These are phyloP conservation scores for Callospermophilus lateralis DNA, from an alignment of 2,113 vertebrate genomes.

Conservation along the genomic window DNA sequence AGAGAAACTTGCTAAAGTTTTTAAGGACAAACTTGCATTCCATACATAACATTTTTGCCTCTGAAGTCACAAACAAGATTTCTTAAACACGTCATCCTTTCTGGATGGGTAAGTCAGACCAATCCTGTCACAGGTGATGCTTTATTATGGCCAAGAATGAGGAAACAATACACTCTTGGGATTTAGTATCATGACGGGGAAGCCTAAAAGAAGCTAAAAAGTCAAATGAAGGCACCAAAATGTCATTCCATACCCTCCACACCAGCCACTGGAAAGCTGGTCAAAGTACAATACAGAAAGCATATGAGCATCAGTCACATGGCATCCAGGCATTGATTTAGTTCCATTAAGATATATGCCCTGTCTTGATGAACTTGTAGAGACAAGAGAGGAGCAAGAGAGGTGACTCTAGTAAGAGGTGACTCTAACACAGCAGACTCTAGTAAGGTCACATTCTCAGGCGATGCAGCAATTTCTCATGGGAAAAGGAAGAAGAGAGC, in stretches of 20 bases:
- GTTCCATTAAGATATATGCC: neutral
- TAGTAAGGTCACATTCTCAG: neutral
- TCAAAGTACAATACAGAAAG: neutral
- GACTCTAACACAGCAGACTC: neutral
- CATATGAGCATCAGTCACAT: neutral
- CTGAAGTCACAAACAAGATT: neutral
- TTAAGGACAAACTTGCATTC: neutral
- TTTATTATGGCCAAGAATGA: neutral
- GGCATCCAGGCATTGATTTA: neutral
- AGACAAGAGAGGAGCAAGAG: neutral
- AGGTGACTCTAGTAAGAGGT: neutral
- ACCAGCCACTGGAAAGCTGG: neutral
- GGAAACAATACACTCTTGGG: slow-evolving; percentile 46
- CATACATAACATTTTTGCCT: neutral
- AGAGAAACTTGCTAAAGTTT: neutral
- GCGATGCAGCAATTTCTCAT: neutral
- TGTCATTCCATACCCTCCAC: neutral
- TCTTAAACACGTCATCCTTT: slow-evolving; percentile 9
- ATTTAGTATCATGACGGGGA: slow-evolving; percentile 30
- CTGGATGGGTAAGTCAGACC: neutral
- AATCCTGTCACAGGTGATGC: neutral
- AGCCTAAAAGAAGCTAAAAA: neutral
- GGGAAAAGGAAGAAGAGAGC: neutral
- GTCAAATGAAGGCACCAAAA: neutral
- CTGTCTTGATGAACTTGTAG: neutral